Base-by-base conservation (phyloP, 2,888 invertebrate species). In the Therioaphis trifolii region DNA sequence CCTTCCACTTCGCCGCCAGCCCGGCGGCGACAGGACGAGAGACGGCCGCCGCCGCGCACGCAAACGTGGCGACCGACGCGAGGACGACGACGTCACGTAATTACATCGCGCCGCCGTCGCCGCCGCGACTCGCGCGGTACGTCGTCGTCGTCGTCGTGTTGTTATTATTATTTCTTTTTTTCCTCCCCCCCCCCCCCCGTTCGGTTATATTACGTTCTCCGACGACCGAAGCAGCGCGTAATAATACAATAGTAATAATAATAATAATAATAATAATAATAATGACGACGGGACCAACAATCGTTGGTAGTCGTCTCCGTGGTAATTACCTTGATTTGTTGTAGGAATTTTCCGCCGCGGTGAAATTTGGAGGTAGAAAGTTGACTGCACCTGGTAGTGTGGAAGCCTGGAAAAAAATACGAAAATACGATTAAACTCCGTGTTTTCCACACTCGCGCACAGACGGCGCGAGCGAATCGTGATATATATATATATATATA, bases 311-410 rank as follows among this genome's bases (percentile, higher is more conserved):
- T 12, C 72, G 29, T 35, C 35, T 35, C 52, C 27, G n/a, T n/a
- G n/a, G n/a, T 40, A 79, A 74, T 63, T 82, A 82, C 82, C 72
- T 74, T 4, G 82, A 63, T 35, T 49, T 82, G 63, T 58, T 72
- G 82, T 52, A 74, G 71, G 29, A 52, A 49, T 74, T 82, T 61
- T 82, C 82, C 24, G 46, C 82, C 24, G 46, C n/a, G 4, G 82
- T 24, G 29, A 49, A 74, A 49, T 61, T 40, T 18, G 82, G 82
- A 5, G 82, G 0, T 14, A 78, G 24, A 40, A 55, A 78, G 78
- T 43, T 68, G 27, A 18, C 18, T 1, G 66, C 49, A 49, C 63
- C 21, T 49, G 77, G 77, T 35, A 52, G 15, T 24, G 77, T 46
- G 49, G 52, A 24, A 5, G 68, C 21, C 78, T 78, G 78, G 1